Conservation (phyloP, 2,797 vertebrate genomes). For the Cryptoblepharus egeriae region DNA sequence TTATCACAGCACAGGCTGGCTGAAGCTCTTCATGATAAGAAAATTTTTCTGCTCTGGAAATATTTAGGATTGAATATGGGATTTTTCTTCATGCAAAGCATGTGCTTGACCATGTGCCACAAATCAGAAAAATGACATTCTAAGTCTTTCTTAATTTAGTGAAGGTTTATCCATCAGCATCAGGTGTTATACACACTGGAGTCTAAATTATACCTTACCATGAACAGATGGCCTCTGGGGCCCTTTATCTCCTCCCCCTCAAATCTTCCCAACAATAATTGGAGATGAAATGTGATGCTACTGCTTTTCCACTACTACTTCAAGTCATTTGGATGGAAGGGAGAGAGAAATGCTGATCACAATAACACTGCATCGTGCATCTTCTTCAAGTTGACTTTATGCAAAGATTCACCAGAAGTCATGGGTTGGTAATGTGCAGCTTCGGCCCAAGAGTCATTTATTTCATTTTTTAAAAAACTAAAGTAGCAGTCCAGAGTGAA, state of each 20-base stretch:
- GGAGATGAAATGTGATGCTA: background rate
- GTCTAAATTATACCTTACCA: background rate
- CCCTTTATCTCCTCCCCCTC: background rate
- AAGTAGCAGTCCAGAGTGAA: conserved; percentile 46
- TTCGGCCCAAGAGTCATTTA: background rate
- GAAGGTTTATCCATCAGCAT: background rate
- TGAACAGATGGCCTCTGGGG: background rate
- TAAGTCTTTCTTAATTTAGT: background rate
- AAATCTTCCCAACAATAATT: background rate
- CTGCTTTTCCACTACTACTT: too few species aligned
- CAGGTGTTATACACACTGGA: background rate
- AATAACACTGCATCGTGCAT: background rate
- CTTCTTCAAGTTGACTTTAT: background rate
- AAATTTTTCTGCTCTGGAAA: too few species aligned
- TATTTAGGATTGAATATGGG: too few species aligned
- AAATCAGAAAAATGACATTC: conserved; percentile 22
- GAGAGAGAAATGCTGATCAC: background rate
- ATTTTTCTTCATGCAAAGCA: too few species aligned
- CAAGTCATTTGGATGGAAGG: background rate
- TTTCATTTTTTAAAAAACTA: conserved; percentile 17
- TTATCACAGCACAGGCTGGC: too few species aligned
- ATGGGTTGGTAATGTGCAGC: background rate
- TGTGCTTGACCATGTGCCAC: too few species aligned
- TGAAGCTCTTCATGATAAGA: too few species aligned
- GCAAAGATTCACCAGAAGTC: background rate